Conservation (phyloP, 2,797 vertebrate genomes). For the Podargus strigoides region DNA sequence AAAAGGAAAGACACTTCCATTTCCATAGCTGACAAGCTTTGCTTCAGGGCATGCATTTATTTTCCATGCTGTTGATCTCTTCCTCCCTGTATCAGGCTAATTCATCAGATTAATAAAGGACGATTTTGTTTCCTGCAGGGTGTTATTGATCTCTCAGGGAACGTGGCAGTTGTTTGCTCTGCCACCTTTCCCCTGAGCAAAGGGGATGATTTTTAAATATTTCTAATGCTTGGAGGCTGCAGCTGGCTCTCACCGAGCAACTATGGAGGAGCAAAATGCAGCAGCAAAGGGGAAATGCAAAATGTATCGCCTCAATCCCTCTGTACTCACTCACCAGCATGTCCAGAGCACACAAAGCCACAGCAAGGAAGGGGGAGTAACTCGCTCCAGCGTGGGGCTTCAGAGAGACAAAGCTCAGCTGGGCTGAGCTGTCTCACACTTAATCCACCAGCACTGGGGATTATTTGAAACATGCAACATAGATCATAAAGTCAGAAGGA, state of each 20-base stretch:
- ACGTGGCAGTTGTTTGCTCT: background rate
- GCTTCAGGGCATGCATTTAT: constrained; percentile 56
- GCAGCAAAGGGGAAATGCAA: background rate
- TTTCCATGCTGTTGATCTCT: constrained; percentile 59
- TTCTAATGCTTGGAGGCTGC: background rate
- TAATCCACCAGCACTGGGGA: fast-evolving
- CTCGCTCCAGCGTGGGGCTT: fast-evolving
- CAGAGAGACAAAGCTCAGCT: background rate
- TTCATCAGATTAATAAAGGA: constrained; percentile 69
- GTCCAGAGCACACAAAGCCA: background rate
- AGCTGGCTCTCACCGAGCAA: background rate
- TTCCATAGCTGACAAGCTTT: constrained; percentile 60
- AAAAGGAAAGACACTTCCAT: constrained; percentile 51
- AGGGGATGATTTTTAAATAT: constrained; percentile 37
- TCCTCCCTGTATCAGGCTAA: constrained; percentile 45
- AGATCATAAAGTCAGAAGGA: background rate
- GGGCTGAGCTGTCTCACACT: background rate
- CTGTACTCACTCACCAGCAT: fast-evolving
- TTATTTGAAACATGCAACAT: fast-evolving
- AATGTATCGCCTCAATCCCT: background rate
- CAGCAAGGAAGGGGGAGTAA: background rate
- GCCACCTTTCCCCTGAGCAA: constrained; percentile 1
- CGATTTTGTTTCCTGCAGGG: constrained; percentile 54
- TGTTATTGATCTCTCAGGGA: constrained; percentile 46
- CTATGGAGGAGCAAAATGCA: background rate